Evolutionary conservation across 2,113 vertebrate genomes (phyloP), one percentile per base, ranked within the genome.

Genomic region (Pavo muticus): DNA sequence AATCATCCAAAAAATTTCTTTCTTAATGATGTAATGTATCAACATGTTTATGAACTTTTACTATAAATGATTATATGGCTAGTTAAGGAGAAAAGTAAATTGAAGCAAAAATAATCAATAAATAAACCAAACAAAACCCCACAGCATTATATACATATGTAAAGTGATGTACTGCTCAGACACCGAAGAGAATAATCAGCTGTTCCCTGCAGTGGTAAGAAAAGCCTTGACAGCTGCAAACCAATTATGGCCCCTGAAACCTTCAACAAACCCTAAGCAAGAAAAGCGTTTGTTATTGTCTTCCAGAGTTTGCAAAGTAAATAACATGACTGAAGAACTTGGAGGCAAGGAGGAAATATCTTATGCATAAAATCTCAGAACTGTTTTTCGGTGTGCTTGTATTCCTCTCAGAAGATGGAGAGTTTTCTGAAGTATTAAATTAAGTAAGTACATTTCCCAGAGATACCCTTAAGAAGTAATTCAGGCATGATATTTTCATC

Each of bases 211-310:
- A 84, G 57, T 56, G 44, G 47, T 75, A 87, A 93, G 90, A 84
- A 95, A 94, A 96, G 35, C 40, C 47, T 91, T 95, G 78, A 94
- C 94, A 97, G 94, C 91, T 97, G 96, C 44, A 40, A 93, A 92
- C 75, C 73, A 92, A 78, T 95, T 96, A 94, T 10, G 42, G 84
- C 32, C 50, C 60, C 67, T 92, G 79, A 95, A 97, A 95, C 82
- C 16, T 73, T 94, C 68, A 93, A 74, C 1, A 16, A 92, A 72
- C 47, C 63, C 77, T 95, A 92, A 87, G 91, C 87, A 96, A 90
- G 78, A 91, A 64, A 88, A 92, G 52, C 63, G 87, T 95, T 96
- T 93, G 84, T 91, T 95, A 91, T 91, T 89, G 76, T 88, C 70
- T 88, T 94, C 75, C 82, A 89, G 77, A 73, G 44, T 57, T 75